phyloP scores from a whole-genome alignment of 1,140 invertebrate species.

The Conus ventricosus region DNA sequence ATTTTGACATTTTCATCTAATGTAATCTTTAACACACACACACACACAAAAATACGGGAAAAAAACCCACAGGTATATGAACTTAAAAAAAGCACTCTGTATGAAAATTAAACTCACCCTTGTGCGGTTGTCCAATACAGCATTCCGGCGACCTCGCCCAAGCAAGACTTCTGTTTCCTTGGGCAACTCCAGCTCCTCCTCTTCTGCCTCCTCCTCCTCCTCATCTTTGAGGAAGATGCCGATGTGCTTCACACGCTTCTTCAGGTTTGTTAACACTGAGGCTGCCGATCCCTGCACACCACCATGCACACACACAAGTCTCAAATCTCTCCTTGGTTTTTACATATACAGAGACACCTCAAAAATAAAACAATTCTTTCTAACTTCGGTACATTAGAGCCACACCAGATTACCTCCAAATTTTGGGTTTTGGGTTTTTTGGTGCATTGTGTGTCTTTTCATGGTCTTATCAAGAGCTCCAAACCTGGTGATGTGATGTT shows the following conservation, averaged over 20 bases:
- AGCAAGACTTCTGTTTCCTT: slow-evolving; percentile 84
- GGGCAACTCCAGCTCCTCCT: slow-evolving; percentile 84
- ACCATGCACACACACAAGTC: too few species aligned
- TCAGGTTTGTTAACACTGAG: slow-evolving; percentile 91
- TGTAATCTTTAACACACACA: background rate
- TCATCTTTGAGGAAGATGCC: slow-evolving; percentile 92
- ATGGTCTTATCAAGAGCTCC: too few species aligned
- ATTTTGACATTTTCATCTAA: too few species aligned
- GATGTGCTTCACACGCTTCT: slow-evolving; percentile 95
- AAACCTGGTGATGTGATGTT: too few species aligned
- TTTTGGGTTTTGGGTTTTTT: too few species aligned
- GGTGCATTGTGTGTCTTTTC: too few species aligned
- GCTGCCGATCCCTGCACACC: slow-evolving; percentile 83
- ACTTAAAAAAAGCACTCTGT: background rate
- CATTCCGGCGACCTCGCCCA: slow-evolving; percentile 91
- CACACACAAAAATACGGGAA: background rate
- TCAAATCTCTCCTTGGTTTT: too few species aligned
- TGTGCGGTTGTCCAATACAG: slow-evolving; percentile 95
- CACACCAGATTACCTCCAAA: too few species aligned
- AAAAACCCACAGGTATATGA: background rate
- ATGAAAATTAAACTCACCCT: slow-evolving; percentile 77
- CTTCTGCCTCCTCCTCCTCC: slow-evolving; percentile 79
- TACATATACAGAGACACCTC: too few species aligned
- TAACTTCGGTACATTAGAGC: too few species aligned
- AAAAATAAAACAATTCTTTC: background rate